Evolutionary conservation across 1,140 invertebrate genomes (phyloP).

Genomic region (Zaprionus capensis): DNA sequence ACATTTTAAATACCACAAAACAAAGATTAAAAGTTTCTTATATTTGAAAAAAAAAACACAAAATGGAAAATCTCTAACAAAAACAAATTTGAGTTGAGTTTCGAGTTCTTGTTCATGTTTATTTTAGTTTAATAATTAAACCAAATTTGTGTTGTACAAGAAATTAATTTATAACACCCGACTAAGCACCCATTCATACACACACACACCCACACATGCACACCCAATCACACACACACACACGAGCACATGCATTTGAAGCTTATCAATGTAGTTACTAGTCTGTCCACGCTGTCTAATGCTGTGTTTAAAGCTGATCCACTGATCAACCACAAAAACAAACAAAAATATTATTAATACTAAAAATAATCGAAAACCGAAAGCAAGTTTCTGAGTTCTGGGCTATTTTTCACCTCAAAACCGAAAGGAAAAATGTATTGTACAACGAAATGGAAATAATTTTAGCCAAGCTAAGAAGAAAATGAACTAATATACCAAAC

Average conservation of each 20-base stretch:
- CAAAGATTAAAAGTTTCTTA: conserved; percentile 29
- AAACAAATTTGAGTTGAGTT: conserved; percentile 70
- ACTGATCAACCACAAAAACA: conserved; percentile 5
- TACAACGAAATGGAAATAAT: conserved; percentile 22
- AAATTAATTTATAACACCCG: conserved; percentile 74
- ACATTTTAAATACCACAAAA: conserved; percentile 30
- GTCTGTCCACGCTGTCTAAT: conserved; percentile 67
- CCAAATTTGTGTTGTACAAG: conserved; percentile 71
- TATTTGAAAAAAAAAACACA: conserved; percentile 12
- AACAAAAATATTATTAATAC: conserved; percentile 49
- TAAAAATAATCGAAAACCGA: conserved; percentile 52
- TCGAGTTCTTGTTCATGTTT: conserved; percentile 59
- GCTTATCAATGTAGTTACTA: conserved; percentile 73
- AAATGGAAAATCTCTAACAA: conserved; percentile 42
- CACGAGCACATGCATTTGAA: conserved; percentile 50
- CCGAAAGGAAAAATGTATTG: conserved; percentile 27
- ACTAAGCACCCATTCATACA: conserved; percentile 62
- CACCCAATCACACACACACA: conserved; percentile 27
- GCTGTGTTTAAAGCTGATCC: conserved; percentile 48
- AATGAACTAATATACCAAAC: conserved; percentile 13
- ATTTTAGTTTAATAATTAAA: conserved; percentile 57
- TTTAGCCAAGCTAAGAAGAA: conserved; percentile 38
- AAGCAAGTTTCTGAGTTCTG: conserved; percentile 84
- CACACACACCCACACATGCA: conserved; percentile 42
- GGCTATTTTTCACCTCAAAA: conserved; percentile 73